phyloP scores from a whole-genome alignment of 2,113 vertebrate genomes.

The Calyptommatus sinebrachiatus region DNA sequence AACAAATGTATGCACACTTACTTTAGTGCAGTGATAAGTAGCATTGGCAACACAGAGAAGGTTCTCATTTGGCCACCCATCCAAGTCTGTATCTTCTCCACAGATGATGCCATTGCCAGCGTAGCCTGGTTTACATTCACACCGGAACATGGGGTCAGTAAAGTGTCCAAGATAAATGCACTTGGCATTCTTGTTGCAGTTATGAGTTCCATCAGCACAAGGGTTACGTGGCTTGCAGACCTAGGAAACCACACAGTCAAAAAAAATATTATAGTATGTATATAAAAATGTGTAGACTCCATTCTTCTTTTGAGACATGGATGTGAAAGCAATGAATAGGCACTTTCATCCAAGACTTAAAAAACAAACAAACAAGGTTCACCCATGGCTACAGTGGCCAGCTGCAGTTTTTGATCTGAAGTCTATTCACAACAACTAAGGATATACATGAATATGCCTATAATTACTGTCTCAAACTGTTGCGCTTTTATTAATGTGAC shows the following conservation, averaged over 20 bases:
- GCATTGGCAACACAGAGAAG: constrained; percentile 91
- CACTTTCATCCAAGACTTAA: background rate
- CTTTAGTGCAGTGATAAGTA: constrained; percentile 98
- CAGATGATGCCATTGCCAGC: constrained; percentile 95
- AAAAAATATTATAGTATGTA: background rate
- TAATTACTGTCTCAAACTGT: background rate
- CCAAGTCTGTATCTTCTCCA: constrained; percentile 92
- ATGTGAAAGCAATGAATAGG: background rate
- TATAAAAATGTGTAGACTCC: background rate
- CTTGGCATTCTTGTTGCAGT: constrained; percentile 94
- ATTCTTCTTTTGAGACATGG: background rate
- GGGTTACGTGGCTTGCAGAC: constrained; percentile 93
- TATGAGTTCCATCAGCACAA: constrained; percentile 89
- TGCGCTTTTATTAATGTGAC: background rate
- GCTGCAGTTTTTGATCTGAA: constrained; percentile 19
- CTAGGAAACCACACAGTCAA: constrained; percentile 64
- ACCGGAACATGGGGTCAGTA: constrained; percentile 94
- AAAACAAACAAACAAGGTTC: background rate
- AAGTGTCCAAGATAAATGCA: constrained; percentile 95
- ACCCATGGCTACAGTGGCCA: background rate
- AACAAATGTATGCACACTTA: constrained; percentile 56
- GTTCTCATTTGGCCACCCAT: constrained; percentile 93
- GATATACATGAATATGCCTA: background rate
- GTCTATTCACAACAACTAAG: constrained; percentile 3
- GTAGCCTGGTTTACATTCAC: constrained; percentile 95